Evolutionary conservation across 1,140 invertebrate species (phyloP), one percentile per base, ranked within the genome.

Genomic region (Sitophilus oryzae): DNA sequence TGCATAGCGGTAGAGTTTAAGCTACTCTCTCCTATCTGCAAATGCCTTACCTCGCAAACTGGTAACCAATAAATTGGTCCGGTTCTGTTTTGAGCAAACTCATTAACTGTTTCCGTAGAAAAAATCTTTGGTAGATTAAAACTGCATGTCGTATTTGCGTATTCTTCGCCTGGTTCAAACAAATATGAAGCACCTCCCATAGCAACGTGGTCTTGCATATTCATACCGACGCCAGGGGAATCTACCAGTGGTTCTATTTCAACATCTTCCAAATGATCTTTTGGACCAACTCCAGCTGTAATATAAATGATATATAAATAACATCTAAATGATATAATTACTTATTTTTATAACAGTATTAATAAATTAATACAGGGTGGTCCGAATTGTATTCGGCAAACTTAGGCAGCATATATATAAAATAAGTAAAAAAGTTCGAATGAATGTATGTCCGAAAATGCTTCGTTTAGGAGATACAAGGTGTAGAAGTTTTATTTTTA

Each of bases 141-240:
- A 8, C 79, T 79, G 36, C 83, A 70, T 3, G 75, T 65, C 14
- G 73, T 65, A 10, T 75, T 71, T 21, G 66, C 61, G 15, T 68
- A 68, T 43, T 79, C 73, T 11, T 73, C 64, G 0, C 76, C 75
- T 9, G 71, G 66, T 34, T 76, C 71, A 43, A 79, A 71, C 6
- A 71, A 48, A 46, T 63, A 72, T 2, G 69, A 68, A 0, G 50
- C 59, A 0, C 79, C 79, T 0, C 76, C 78, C 54, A 86, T 80
- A 1, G 84, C 83, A 0, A 85, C 76, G 62, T 89, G 86, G 69
- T 88, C 86, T 69, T 60, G 61, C 3, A 93, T 73, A 73, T 93
- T 93, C 51, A 78, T 66, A 0, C 91, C 91, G 0, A 93, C 89
- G 0, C 85, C 86, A 0, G 88, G 82, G 23, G 83, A 69, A 66